Evolutionary conservation across 2,797 vertebrate species (phyloP).

Genomic region (Lates japonicus): DNA sequence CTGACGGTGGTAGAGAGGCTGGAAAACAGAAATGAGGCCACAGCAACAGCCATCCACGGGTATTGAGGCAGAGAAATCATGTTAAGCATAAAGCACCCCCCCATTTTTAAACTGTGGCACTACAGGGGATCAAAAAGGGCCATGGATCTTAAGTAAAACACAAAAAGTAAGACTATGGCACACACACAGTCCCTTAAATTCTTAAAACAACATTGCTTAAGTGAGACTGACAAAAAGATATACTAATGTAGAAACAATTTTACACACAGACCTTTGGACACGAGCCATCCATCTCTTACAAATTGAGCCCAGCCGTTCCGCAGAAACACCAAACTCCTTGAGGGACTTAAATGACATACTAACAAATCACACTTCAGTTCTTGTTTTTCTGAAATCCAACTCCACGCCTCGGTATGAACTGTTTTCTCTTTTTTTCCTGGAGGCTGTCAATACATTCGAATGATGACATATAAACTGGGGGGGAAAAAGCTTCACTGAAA

Average conservation of each 20-base stretch:
- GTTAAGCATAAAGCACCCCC: background rate
- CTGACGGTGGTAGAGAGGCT: constrained; percentile 7
- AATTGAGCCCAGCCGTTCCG: constrained; percentile 82
- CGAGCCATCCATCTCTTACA: constrained; percentile 86
- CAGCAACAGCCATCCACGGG: background rate
- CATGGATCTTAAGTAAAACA: background rate
- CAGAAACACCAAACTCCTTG: constrained; percentile 84
- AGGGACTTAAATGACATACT: constrained; percentile 84
- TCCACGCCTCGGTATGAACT: constrained; percentile 33
- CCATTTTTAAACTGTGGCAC: background rate
- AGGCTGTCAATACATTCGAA: constrained; percentile 58
- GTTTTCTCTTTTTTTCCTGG: constrained; percentile 3
- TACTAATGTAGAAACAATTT: constrained; percentile 32
- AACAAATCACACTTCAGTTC: constrained; percentile 64
- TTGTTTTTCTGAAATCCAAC: constrained; percentile 58
- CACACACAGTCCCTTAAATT: constrained; percentile 3
- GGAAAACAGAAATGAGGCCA: constrained; percentile 18
- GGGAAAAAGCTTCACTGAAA: constrained; percentile 25
- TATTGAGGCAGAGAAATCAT: constrained; percentile 18
- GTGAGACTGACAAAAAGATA: constrained; percentile 13
- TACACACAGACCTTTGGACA: constrained; percentile 82
- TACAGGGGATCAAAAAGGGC: constrained; percentile 1
- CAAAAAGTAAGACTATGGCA: background rate
- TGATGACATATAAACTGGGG: constrained; percentile 32
- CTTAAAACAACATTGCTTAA: constrained; percentile 19